A percentile compares a stretch with the other conserved stretches of the same genome.
phyloP scores from a whole-genome alignment of 2,888 invertebrate genomes.

The Melikaiella ostensackeni region DNA sequence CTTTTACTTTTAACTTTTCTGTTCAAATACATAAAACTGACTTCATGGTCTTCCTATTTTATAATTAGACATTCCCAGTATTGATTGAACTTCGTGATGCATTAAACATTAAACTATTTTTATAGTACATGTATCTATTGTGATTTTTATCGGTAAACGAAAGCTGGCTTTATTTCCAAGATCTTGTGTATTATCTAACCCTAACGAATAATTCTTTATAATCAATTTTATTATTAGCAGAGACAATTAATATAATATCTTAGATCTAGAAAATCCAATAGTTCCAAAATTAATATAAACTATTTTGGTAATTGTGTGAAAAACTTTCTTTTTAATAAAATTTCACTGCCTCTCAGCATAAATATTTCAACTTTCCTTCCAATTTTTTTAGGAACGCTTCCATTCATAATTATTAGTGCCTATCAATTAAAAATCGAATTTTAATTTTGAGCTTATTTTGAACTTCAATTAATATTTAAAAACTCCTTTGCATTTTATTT shows the following conservation, averaged over 20 bases:
- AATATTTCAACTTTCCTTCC: background rate
- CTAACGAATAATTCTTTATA: background rate
- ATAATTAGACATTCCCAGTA: conserved; percentile 11
- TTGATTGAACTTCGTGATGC: conserved; percentile 11
- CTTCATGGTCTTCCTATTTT: background rate
- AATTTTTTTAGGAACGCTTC: background rate
- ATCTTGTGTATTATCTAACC: background rate
- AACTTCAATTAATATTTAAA: no score
- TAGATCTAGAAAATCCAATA: background rate
- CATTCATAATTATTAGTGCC: background rate
- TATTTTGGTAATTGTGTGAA: background rate
- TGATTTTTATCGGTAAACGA: conserved; percentile 9
- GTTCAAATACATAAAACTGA: background rate
- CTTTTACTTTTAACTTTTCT: background rate
- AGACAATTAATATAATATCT: background rate
- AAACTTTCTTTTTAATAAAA: background rate
- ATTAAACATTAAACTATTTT: conserved; percentile 4
- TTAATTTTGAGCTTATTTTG: background rate
- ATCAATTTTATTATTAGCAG: background rate
- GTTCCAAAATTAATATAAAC: background rate
- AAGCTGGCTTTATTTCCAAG: background rate
- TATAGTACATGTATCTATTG: conserved; percentile 13
- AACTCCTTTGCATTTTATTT: no score
- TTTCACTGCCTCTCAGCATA: conserved; percentile 1
- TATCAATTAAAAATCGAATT: background rate